These are phyloP conservation scores for Hyposoter dolosus DNA, from an alignment of 2,888 invertebrate species.

Conservation along the genomic window DNA sequence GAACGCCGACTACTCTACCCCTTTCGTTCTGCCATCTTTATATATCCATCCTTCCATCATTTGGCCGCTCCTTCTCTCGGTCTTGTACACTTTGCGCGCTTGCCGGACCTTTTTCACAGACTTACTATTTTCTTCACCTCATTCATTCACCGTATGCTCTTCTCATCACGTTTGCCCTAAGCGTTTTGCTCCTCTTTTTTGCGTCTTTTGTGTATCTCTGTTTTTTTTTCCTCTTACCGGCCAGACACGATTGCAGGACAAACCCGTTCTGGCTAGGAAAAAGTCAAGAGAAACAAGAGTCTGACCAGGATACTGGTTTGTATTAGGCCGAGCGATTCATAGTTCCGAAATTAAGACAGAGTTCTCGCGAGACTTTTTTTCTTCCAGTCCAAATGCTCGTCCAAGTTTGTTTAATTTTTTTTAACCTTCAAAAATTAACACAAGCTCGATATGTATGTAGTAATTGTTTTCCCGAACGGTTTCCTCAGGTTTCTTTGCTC, in stretches of 20 bases:
- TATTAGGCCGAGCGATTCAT: not conserved
- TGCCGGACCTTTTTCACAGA: slow-evolving; percentile 40
- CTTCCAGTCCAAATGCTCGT: not conserved
- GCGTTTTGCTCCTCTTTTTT: slow-evolving; percentile 9
- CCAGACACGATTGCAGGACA: not conserved
- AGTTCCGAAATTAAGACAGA: not conserved
- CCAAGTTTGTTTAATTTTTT: not conserved
- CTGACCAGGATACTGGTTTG: not conserved
- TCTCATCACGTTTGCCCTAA: slow-evolving; percentile 28
- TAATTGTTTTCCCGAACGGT: not conserved
- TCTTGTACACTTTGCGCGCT: slow-evolving; percentile 45
- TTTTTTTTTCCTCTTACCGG: not conserved
- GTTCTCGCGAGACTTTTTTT: not conserved
- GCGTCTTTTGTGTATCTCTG: not conserved
- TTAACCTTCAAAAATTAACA: not conserved
- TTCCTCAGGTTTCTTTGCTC: no score
- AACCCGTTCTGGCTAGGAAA: not conserved
- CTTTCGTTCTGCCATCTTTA: slow-evolving; percentile 40
- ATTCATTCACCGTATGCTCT: slow-evolving; percentile 44
- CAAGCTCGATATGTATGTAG: no score
- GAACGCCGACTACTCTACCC: slow-evolving; percentile 78
- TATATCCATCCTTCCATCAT: slow-evolving; percentile 53
- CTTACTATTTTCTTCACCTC: slow-evolving; percentile 55
- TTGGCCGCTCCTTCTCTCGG: slow-evolving; percentile 64
- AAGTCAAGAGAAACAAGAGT: not conserved